Conservation (phyloP, 2,113 vertebrate genomes). For the Colossoma macropomum region DNA sequence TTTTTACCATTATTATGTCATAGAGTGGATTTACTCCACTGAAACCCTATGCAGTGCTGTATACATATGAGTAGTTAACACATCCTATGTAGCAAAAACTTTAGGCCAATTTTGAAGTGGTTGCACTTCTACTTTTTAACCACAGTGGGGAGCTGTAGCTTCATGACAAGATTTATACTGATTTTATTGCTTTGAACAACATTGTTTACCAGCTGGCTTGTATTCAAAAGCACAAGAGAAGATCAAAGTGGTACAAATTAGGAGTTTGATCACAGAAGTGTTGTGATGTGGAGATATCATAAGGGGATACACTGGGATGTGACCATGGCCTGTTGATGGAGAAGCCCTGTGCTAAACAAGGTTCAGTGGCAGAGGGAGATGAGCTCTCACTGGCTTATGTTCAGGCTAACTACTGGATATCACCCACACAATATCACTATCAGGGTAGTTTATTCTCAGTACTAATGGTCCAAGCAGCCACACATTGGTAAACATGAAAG, state of each 20-base stretch:
- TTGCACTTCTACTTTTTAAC: background rate
- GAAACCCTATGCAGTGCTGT: too few species aligned
- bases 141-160: constrained; percentile 48
- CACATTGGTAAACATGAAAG: background rate
- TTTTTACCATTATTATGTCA: too few species aligned
- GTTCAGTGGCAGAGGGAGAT: background rate
- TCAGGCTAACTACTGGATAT: background rate
- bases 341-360: background rate
- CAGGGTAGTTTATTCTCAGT: background rate
- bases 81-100: background rate
- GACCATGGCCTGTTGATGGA: background rate
- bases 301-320: background rate
- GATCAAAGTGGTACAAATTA: background rate
- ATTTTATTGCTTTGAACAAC: background rate
- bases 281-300: background rate
- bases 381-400: background rate
- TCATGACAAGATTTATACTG: background rate
- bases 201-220: constrained; percentile 8
- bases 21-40: too few species aligned
- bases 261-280: constrained; percentile 1
- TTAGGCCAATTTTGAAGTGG: background rate
- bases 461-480: background rate
- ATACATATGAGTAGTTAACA: background rate
- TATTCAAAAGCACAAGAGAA: background rate
- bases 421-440: background rate